Conservation (phyloP, 2,113 vertebrate genomes). For the Petrocephalus zakoni region DNA sequence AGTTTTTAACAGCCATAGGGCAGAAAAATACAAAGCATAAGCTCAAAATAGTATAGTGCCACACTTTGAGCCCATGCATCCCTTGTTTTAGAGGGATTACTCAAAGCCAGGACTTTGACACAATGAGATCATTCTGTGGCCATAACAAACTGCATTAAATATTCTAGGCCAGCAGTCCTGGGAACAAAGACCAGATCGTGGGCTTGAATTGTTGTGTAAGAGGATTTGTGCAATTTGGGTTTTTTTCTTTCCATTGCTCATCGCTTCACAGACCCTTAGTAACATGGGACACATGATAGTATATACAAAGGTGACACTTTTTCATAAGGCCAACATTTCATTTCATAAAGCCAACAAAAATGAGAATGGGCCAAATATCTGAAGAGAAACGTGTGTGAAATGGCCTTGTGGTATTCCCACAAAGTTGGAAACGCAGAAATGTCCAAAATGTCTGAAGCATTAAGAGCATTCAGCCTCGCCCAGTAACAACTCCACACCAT, state of each 20-base stretch:
- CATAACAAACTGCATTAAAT: conserved; percentile 58
- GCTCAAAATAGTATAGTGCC: conserved; percentile 34
- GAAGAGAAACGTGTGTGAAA: not conserved
- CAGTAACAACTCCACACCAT: not conserved
- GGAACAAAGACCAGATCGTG: conserved; percentile 41
- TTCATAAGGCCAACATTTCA: not conserved
- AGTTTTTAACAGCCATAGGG: conserved; percentile 12
- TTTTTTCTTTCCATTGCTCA: not conserved
- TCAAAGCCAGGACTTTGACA: conserved; percentile 68
- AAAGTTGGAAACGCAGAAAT: not conserved
- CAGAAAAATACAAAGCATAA: conserved; percentile 4
- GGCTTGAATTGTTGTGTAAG: conserved; percentile 22
- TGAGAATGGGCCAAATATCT: not conserved
- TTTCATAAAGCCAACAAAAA: not conserved
- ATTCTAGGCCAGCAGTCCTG: conserved; percentile 61
- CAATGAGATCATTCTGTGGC: conserved; percentile 68
- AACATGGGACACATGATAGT: conserved; percentile 7
- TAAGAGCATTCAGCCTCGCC: not conserved
- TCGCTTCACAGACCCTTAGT: not conserved
- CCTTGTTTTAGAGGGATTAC: conserved; percentile 66
- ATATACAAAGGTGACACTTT: conserved; percentile 13
- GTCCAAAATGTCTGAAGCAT: not conserved
- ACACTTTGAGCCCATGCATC: conserved; percentile 44
- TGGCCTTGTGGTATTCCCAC: not conserved
- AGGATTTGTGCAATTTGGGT: conserved; percentile 24